A percentile compares a stretch with the other conserved stretches of the same genome.
Conservation (phyloP, 2,797 vertebrate genomes). For the Pseudotriccus pelzelni region DNA sequence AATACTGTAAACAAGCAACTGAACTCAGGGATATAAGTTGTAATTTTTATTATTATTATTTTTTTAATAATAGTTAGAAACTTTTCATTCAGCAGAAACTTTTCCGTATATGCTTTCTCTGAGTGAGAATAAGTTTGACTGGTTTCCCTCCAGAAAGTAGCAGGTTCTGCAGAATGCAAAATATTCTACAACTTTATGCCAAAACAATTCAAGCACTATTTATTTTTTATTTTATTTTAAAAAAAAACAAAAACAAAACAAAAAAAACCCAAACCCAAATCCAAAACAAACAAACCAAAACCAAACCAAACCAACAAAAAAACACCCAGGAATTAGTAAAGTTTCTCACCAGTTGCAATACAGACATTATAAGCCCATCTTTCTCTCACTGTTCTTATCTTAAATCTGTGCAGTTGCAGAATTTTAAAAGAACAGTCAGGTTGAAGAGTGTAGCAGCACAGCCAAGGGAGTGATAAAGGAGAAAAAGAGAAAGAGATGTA, state of each 20-base stretch:
- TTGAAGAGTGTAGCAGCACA: neutral
- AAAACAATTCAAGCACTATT: neutral
- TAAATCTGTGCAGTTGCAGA: conserved; percentile 5
- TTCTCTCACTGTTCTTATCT: neutral
- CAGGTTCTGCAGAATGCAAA: neutral
- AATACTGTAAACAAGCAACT: neutral
- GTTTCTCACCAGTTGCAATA: neutral
- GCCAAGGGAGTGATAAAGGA: conserved; percentile 24
- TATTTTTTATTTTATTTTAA: neutral
- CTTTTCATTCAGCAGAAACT: neutral
- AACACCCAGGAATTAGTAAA: neutral
- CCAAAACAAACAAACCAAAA: too few species aligned
- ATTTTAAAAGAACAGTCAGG: conserved; percentile 18
- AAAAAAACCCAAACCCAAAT: too few species aligned
- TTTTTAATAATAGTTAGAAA: neutral
- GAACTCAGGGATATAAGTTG: neutral
- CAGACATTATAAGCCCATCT: neutral
- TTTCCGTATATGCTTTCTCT: neutral
- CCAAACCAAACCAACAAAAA: neutral
- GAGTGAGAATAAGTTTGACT: neutral
- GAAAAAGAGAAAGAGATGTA: neutral
- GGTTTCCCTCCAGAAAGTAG: neutral
- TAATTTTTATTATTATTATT: neutral
- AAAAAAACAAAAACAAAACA: neutral
- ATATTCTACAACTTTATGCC: neutral